These are phyloP conservation scores for Typhlomys cinereus DNA, from an alignment of 2,113 vertebrate species.

Conservation along the genomic window DNA sequence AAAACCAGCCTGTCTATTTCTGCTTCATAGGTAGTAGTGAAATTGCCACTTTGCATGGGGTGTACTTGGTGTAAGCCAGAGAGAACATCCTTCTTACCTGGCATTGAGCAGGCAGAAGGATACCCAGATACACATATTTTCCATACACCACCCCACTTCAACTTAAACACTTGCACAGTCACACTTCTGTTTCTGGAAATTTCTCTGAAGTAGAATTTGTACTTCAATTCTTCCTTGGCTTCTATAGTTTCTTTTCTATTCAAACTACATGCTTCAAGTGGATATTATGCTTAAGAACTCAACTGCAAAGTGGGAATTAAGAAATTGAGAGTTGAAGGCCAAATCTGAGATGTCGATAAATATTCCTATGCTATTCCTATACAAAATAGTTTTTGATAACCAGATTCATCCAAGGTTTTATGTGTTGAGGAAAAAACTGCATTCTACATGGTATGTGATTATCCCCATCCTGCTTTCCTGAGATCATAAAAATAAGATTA, in stretches of 20 bases:
- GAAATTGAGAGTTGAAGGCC: constrained; percentile 48
- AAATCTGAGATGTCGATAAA: constrained; percentile 34
- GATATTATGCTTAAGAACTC: constrained; percentile 53
- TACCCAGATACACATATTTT: background rate
- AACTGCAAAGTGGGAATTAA: constrained; percentile 59
- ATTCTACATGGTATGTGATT: constrained; percentile 60
- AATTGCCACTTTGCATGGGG: background rate
- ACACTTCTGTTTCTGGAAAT: background rate
- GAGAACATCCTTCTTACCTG: background rate
- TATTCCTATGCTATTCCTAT: background rate
- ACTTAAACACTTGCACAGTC: background rate
- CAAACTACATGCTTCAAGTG: constrained; percentile 58
- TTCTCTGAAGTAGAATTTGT: constrained; percentile 52
- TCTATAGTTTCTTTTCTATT: constrained; percentile 40
- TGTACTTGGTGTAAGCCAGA: background rate
- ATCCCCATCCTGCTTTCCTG: constrained; percentile 51
- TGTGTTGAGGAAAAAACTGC: background rate
- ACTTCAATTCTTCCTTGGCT: constrained; percentile 66
- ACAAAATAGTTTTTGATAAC: constrained; percentile 7
- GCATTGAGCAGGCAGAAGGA: background rate
- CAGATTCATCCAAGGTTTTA: background rate
- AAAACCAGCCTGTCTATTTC: background rate
- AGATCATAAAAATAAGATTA: constrained; percentile 73
- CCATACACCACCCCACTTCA: background rate
- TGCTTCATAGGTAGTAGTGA: background rate